Evolutionary conservation across 2,888 invertebrate genomes (phyloP).

Genomic region (Rotaria macrura): DNA sequence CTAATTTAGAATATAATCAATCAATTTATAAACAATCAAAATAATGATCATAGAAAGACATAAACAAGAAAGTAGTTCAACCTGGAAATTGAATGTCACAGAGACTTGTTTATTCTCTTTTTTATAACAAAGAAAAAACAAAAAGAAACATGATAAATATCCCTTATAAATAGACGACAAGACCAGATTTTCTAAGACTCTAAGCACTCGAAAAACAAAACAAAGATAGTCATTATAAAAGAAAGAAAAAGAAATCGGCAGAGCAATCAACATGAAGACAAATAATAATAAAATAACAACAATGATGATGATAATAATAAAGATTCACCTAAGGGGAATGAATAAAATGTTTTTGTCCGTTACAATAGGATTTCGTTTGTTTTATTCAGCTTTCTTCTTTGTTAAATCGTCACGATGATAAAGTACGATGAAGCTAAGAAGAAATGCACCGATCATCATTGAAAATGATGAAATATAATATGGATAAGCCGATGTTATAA

Average conservation of each 20-base stretch:
- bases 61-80: background rate
- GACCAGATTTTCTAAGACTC: background rate
- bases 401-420: conserved; percentile 28
- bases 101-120: background rate
- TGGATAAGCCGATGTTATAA: conserved; percentile 91
- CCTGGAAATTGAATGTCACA: background rate
- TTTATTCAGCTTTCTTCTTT: conserved; percentile 8
- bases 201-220: background rate
- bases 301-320: background rate
- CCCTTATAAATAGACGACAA: background rate
- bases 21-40: too few relatives aligned
- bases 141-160: background rate
- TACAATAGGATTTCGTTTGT: background rate
- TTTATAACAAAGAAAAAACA: background rate
- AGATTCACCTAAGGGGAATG: background rate
- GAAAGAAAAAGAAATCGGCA: background rate
- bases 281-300: background rate
- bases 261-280: background rate
- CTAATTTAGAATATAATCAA: too few relatives aligned
- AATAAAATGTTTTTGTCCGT: background rate
- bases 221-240: background rate
- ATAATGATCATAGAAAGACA: too few relatives aligned
- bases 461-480: conserved; percentile 60
- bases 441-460: conserved; percentile 33
- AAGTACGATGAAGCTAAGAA: conserved; percentile 31